Evolutionary conservation across 2,113 vertebrate genomes (phyloP), one percentile per base, ranked within the genome.

Genomic region (Coregonus clupeaformis): DNA sequence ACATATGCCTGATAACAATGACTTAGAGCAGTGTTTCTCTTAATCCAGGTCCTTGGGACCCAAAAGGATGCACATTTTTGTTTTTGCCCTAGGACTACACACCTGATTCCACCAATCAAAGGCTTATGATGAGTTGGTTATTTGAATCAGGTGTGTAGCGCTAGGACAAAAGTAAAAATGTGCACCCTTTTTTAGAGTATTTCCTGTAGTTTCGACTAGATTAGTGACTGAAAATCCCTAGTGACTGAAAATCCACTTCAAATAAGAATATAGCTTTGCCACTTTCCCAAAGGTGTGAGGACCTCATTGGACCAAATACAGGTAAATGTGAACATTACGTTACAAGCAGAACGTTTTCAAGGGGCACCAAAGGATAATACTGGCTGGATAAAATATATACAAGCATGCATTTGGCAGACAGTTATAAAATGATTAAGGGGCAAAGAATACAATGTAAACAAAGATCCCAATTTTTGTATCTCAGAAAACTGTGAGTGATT

Each of bases 1-100:
- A 80, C 36, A 25, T 3, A 42, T 70, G 71, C 79, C 82, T 79
- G 59, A 69, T 9, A 29, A 32, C 18, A 42, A 11, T 32, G 20
- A 42, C 36, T 36, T 36, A 11, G 36, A 42, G 36, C 29, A 42
- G 9, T 42, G 36, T 42, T 42, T 52, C 16, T 42, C 36, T 42
- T 42, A 9, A 42, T 42, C 36, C 36, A 11, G 36, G 36, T 42
- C 9, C 2, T 42, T 7, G 36, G 36, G 9, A 42, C 36, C 36
- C 36, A 42, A 42, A 42, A 42, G 7, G 36, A 42, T 42, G 9
- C 36, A 11, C 36, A 42, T 11, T 42, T 42, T 42, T 42, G 36
- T 11, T 42, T 42, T 42, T 11, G 9, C 9, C 36, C 2, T 42
- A 42, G 36, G 36, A 42, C 36, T 42, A 42, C 36, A 42, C 9